Evolutionary conservation across 2,113 vertebrate genomes (phyloP), one percentile per base, ranked within the genome.

Genomic region (Seriola rivoliana): DNA sequence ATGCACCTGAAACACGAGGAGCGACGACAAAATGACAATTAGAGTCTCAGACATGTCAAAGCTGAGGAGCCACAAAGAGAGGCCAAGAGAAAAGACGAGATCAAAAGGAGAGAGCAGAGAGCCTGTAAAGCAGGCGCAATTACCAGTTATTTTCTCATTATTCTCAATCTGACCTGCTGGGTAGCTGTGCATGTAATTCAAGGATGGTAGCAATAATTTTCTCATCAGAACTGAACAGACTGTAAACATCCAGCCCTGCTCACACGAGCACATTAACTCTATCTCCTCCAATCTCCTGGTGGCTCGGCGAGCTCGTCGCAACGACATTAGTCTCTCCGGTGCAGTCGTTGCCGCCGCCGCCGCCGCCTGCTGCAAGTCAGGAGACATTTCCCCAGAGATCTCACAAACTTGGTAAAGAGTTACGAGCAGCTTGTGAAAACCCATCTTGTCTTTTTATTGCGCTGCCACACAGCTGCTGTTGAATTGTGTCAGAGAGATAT

Each of bases 381-480:
- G 46, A 16, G 21, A 38, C 74, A 52, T 77, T 71, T 79, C 83
- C 74, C 89, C 16, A 0, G 75, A 58, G 88, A 44, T 11, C 55
- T 50, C 44, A 2, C 17, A 80, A 83, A 87, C 72, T 71, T 59
- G 16, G 23, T 84, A 58, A 74, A 70, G 79, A 76, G 44, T 48
- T 59, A 62, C 16, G 38, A 42, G 72, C 13, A 3, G 67, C 62
- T 54, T 25, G 38, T 23, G 62, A 71, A 78, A 73, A 40, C n/a
- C 50, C 42, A 36, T 62, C 54, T 50, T 12, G 12, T 60, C 11
- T 25, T 71, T 74, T 80, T 80, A 86, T 76, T 75, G 71, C 64
- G 3, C 40, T n/a, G 85, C 69, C 4, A 19, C 71, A 36, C 80
- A 88, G 82, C 73, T 88, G 86, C 70, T 81, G 63, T 5, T 34